Evolutionary conservation across 2,113 vertebrate species (phyloP).

Genomic region (Crypturellus undulatus): DNA sequence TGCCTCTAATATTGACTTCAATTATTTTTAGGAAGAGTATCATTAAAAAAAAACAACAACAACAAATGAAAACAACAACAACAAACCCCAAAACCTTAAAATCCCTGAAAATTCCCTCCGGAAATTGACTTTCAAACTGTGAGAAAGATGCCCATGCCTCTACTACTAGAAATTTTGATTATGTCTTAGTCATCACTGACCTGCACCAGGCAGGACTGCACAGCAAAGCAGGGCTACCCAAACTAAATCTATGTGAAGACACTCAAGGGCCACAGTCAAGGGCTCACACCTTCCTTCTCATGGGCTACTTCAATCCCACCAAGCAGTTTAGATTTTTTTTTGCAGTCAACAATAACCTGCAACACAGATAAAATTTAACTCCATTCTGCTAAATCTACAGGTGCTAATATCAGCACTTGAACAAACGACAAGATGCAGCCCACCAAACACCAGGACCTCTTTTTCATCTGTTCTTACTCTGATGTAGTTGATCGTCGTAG

Average conservation of each 20-base stretch:
- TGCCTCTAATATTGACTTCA: neutral
- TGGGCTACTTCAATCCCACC: neutral
- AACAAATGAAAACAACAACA: no score
- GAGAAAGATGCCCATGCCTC: neutral
- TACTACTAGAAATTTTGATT: neutral
- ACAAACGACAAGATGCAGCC: neutral
- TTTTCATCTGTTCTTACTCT: neutral
- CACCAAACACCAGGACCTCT: neutral
- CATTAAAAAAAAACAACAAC: neutral
- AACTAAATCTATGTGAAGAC: neutral
- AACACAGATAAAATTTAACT: neutral
- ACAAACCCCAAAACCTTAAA: no score
- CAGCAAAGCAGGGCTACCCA: neutral
- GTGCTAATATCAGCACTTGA: neutral
- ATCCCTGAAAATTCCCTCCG: neutral
- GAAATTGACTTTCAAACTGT: neutral
- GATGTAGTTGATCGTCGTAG: neutral
- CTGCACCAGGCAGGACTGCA: neutral
- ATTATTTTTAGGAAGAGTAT: neutral
- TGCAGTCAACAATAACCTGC: neutral
- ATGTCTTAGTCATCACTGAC: neutral
- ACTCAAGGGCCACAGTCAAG: neutral
- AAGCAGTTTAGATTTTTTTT: conserved; percentile 9
- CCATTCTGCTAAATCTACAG: neutral
- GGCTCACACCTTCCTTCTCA: neutral